Percentiles rank a stretch among this genome's conserved stretches.
Conservation (phyloP, 2,113 vertebrate genomes). For the Eretmochelys imbricata region DNA sequence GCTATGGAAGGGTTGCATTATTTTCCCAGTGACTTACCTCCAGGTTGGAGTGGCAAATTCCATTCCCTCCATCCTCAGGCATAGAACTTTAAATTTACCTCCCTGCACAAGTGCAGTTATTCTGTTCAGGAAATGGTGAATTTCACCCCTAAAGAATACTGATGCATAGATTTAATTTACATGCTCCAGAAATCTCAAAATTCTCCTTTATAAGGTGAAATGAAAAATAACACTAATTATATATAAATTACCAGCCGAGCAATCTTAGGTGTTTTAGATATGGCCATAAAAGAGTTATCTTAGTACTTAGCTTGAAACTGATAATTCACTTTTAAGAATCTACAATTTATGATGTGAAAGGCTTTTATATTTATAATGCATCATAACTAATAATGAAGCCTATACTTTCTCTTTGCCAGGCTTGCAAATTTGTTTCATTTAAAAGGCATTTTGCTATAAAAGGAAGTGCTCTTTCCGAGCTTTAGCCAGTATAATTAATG, state of each 20-base stretch:
- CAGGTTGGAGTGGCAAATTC: rapidly evolving
- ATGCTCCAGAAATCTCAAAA: background rate
- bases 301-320: slow-evolving; percentile 53
- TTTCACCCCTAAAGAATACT: background rate
- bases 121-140: background rate
- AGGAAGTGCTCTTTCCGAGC: slow-evolving; percentile 68
- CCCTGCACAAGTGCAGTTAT: background rate
- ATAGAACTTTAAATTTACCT: background rate
- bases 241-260: background rate
- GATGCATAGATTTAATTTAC: background rate
- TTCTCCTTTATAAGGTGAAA: background rate
- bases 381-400: slow-evolving; percentile 64
- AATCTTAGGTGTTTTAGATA: slow-evolving; percentile 13
- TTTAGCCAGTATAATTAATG: slow-evolving; percentile 68
- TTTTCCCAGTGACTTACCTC: background rate
- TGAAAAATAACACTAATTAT: background rate
- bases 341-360: slow-evolving; percentile 69
- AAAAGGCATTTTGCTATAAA: slow-evolving; percentile 73
- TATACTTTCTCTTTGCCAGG: slow-evolving; percentile 59
- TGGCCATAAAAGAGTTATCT: slow-evolving; percentile 63
- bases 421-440: slow-evolving; percentile 74
- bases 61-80: background rate
- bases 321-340: slow-evolving; percentile 68
- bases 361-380: slow-evolving; percentile 70
- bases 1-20: background rate